Evolutionary conservation across 23 tunicate species (phyloP).

Genomic region (Botrylloides violaceus): DNA sequence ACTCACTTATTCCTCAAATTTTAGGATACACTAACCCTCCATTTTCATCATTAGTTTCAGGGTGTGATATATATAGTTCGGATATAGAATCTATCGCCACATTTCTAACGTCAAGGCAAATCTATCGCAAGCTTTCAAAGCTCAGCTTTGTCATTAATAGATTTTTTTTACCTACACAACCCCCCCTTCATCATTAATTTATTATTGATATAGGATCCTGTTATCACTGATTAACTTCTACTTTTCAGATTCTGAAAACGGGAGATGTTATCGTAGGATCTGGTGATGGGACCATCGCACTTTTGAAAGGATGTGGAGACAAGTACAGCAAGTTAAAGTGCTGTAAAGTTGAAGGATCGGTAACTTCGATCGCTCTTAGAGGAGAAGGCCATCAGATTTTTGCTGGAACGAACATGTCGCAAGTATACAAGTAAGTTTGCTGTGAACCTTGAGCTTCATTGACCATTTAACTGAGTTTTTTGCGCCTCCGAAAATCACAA

Average conservation of each 20-base stretch:
- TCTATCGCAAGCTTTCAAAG: not conserved
- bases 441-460: too few species aligned
- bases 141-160: not conserved
- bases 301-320: conserved; percentile 46
- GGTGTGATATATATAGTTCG: too few species aligned
- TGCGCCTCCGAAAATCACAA: too few species aligned
- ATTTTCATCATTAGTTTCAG: too few species aligned
- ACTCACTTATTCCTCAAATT: too few species aligned
- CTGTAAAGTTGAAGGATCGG: conserved; percentile 48
- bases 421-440: conserved; percentile 47
- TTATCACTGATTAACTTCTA: conserved; percentile 4
- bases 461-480: too few species aligned
- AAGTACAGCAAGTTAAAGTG: conserved; percentile 42
- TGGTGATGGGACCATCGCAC: conserved; percentile 63
- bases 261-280: conserved; percentile 74
- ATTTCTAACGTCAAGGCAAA: too few species aligned
- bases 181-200: too few species aligned
- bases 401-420: conserved; percentile 73
- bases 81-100: too few species aligned
- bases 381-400: conserved; percentile 97
- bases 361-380: conserved; percentile 72
- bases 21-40: too few species aligned
- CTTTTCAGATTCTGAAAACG: conserved; percentile 44
- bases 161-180: too few species aligned
- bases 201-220: too few species aligned